Evolutionary conservation across 2,888 invertebrate genomes (phyloP).

Genomic region (Philaethria dido): DNA sequence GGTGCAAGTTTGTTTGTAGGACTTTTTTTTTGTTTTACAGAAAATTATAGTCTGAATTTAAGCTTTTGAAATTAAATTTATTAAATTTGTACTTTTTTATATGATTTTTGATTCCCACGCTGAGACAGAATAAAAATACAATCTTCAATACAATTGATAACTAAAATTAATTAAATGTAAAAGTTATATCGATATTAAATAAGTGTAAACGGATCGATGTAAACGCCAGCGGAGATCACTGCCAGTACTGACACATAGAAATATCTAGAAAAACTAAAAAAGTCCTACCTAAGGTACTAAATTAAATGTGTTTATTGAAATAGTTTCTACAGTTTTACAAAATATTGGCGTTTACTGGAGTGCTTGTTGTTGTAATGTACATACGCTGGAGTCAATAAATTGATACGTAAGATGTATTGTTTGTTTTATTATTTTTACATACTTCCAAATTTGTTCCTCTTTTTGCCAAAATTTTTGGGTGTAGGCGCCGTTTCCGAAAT

Average conservation of each 20-base stretch:
- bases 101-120: background rate
- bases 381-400: slow-evolving; percentile 71
- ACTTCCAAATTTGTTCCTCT: too few relatives aligned
- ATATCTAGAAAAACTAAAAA: background rate
- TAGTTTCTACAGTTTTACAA: slow-evolving; percentile 34
- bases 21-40: too few relatives aligned
- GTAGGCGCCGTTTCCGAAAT: too few relatives aligned
- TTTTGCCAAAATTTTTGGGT: too few relatives aligned
- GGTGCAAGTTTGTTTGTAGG: too few relatives aligned
- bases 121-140: slow-evolving; percentile 3
- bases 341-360: slow-evolving; percentile 48
- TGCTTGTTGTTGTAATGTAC: slow-evolving; percentile 61
- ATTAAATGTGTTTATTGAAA: slow-evolving; percentile 7
- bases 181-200: slow-evolving; percentile 15
- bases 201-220: slow-evolving; percentile 31
- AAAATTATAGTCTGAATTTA: too few relatives aligned
- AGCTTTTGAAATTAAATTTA: background rate
- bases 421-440: slow-evolving; percentile 44
- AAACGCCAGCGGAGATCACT: slow-evolving; percentile 42
- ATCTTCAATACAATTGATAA: slow-evolving; percentile 13
- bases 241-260: slow-evolving; percentile 32
- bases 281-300: slow-evolving; percentile 18
- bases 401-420: slow-evolving; percentile 53
- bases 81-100: background rate
- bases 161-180: slow-evolving; percentile 26